Evolutionary conservation across 1,140 invertebrate genomes (phyloP), one percentile per base, ranked within the genome.

Genomic region (Branchinecta lindahli): DNA sequence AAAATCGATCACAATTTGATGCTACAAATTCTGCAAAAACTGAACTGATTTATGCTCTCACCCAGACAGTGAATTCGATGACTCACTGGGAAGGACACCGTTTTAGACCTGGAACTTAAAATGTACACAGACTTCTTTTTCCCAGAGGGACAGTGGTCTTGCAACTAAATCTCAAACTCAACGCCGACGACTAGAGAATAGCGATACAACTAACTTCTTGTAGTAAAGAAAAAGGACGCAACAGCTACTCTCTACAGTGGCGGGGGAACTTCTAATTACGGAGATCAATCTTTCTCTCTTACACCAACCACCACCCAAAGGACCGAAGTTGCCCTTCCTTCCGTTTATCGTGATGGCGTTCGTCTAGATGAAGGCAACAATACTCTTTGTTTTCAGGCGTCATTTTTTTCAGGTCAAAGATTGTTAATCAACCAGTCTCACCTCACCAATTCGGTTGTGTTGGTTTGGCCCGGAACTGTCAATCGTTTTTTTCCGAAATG

Each of bases 21-120:
- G 52, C 52, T 61, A 61, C 52, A 61, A 15, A 61, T 61, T 61
- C 18, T 61, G 52, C 52, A 61, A 61, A 61, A 61, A 12, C 52
- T 15, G 52, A 61, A 12, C 12, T 61, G 18, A 61, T 61, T 61
- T 61, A 61, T 61, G 52, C 18, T 61, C 18, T 61, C 52, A 61
- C 18, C 52, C 18, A 12, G 52, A 61, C 52, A 61, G 52, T 61
- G 52, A 61, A 61, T 15, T 61, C 18, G 52, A 15, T 61, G 52
- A 33, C 18, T 61, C 52, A 61, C 52, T 61, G 52, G 52, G 52
- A 61, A 61, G 18, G 52, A 20, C 12, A 61, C 18, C 33, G 33
- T 33, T 33, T 33, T 33, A 33, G 33, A 33, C 33, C 33, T 33
- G 33, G 33, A 61, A 15, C 52, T 61, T 6, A 61, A 61, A 61